Conservation (phyloP, 1,140 invertebrate genomes). For the Brachionus asplanchnoidis region DNA sequence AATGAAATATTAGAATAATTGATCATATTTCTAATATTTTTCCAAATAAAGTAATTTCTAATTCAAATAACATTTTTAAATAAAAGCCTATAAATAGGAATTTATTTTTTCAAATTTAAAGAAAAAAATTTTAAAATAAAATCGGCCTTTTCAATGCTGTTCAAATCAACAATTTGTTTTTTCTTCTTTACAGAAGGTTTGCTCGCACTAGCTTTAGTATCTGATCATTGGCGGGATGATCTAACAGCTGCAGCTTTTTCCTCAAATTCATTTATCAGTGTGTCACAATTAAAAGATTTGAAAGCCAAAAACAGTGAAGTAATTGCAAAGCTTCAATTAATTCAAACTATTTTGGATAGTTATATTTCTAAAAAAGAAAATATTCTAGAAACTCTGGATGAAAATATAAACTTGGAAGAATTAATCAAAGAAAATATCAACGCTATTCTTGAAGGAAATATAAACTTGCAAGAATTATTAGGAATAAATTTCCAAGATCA, state of each 20-base stretch:
- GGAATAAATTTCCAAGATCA: neutral
- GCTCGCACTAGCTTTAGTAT: neutral
- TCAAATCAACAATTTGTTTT: neutral
- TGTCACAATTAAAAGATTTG: neutral
- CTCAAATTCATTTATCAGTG: neutral
- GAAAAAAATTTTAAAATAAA: neutral
- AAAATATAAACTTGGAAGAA: neutral
- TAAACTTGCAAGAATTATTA: neutral
- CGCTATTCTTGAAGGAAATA: neutral
- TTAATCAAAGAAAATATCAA: neutral
- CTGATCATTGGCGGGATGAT: neutral
- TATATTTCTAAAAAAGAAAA: too few species aligned
- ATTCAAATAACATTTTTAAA: neutral
- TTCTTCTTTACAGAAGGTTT: neutral
- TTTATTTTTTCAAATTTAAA: neutral
- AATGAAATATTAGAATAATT: neutral
- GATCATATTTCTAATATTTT: neutral
- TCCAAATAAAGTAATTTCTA: neutral
- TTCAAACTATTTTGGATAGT: too few species aligned
- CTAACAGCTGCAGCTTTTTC: neutral
- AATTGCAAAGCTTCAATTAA: too few species aligned
- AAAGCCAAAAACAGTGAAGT: too few species aligned
- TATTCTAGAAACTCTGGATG: too few species aligned
- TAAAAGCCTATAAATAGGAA: neutral
- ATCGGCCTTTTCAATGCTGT: neutral